phyloP scores from a whole-genome alignment of 2,113 vertebrate genomes.

The Nothoprocta perdicaria region DNA sequence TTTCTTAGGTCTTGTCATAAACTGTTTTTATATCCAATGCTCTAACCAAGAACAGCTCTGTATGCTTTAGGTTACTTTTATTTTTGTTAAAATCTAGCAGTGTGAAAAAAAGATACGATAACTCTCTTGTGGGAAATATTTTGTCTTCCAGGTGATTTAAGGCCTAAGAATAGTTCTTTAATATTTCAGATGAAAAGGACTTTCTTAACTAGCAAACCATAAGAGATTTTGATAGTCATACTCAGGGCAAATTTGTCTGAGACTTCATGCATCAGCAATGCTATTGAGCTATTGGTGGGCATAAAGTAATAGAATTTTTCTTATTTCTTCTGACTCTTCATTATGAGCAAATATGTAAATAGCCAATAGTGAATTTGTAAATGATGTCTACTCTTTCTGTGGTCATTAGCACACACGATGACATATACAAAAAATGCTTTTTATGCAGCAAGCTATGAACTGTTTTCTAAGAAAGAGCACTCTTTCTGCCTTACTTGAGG shows the following conservation, averaged over 20 bases:
- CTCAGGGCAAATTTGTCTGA: not conserved
- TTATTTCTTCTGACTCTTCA: not conserved
- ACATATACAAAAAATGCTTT: constrained; percentile 11
- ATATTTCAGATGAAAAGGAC: not conserved
- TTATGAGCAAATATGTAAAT: not conserved
- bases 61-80: not conserved
- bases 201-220: not conserved
- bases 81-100: not conserved
- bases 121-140: not conserved
- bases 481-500: not conserved
- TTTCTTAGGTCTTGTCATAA: not conserved
- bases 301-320: not conserved
- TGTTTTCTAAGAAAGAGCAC: not conserved
- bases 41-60: not conserved
- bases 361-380: not conserved
- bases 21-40: not conserved
- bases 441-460: constrained; percentile 10
- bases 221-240: not conserved
- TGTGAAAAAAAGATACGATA: not conserved
- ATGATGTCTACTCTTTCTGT: not conserved
- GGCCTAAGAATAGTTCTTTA: not conserved
- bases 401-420: not conserved
- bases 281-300: not conserved
- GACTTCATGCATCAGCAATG: not conserved
- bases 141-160: not conserved